Base-by-base conservation (phyloP, 2,113 vertebrate species). In the Ginglymostoma cirratum region DNA sequence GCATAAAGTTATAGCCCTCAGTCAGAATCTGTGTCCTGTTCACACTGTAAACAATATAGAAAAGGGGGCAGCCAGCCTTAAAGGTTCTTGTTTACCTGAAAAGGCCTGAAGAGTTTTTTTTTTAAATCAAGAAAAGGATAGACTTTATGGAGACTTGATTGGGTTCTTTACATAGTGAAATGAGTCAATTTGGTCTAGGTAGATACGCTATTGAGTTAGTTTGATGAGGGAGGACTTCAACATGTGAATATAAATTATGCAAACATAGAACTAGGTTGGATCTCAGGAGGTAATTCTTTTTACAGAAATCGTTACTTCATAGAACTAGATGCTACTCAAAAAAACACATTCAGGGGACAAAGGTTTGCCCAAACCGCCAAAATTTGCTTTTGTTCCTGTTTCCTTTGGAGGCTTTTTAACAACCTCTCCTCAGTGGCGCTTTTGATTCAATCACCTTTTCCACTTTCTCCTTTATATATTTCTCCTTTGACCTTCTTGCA, bases 261-360 rank as follows among this genome's bases (percentile, higher is more conserved):
- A 90, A 90, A 61, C 89, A 66, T 10, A 66, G 15, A 92, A 92
- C 89, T 66, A 66, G 89, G 89, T 66, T 92, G 66, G 61, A 66
- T 92, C 89, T 92, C 89, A 66, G 89, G 89, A 92, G 89, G 61
- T 92, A 65, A 15, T 65, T 66, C 30, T 90, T 66, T 66, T 92
- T 65, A 66, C 89, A 17, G 52, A 66, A 19, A 90, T 90, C 61
- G 21, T 38, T 15, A 61, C 65, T 19, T 61, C 38, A 66, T 92
- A 55, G 55, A 92, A 66, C 55, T 66, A 90, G 52, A 34, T 65
- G 86, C 48, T 90, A 23, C 48, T 65, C 87, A 90, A 55, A 61
- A 61, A 55, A 90, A 90, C 52, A 61, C n/a, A 61, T 90, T 52
- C 24, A 12, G 72, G 27, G 27, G 14, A n/a, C 52, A 65, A 65